These are phyloP conservation scores for Tipula confusa DNA, from an alignment of 2,888 invertebrate genomes.

Conservation along the genomic window DNA sequence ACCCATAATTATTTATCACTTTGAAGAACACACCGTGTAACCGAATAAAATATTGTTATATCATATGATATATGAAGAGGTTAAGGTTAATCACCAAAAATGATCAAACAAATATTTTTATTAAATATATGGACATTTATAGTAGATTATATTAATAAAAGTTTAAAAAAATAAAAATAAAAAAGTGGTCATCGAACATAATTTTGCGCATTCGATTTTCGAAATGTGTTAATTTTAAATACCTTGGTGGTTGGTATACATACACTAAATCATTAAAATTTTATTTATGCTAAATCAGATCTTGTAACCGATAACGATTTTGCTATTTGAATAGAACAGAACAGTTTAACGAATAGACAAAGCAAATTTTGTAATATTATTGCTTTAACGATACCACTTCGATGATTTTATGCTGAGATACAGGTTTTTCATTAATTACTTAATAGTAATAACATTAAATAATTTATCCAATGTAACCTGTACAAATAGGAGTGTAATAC, in stretches of 20 bases:
- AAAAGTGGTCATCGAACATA: neutral
- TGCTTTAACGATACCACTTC: neutral
- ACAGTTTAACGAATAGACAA: neutral
- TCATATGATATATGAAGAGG: neutral
- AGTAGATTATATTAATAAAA: neutral
- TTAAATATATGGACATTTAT: neutral
- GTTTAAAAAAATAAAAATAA: too few species aligned
- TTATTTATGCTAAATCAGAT: neutral
- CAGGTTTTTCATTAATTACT: neutral
- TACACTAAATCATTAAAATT: neutral
- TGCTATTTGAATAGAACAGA: neutral
- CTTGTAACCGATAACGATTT: neutral
- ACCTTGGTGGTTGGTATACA: neutral
- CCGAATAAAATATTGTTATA: neutral
- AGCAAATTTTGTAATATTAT: neutral
- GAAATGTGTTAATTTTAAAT: neutral
- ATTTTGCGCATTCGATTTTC: neutral
- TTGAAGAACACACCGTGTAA: neutral
- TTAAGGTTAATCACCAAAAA: constrained; percentile 25
- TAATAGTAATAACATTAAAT: neutral
- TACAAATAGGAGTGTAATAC: neutral
- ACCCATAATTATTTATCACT: constrained; percentile 25
- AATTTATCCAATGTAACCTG: neutral
- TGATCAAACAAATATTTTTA: neutral
- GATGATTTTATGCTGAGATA: neutral